phyloP scores from a whole-genome alignment of 2,888 invertebrate species.

The Eueremaeus valkanovi region DNA sequence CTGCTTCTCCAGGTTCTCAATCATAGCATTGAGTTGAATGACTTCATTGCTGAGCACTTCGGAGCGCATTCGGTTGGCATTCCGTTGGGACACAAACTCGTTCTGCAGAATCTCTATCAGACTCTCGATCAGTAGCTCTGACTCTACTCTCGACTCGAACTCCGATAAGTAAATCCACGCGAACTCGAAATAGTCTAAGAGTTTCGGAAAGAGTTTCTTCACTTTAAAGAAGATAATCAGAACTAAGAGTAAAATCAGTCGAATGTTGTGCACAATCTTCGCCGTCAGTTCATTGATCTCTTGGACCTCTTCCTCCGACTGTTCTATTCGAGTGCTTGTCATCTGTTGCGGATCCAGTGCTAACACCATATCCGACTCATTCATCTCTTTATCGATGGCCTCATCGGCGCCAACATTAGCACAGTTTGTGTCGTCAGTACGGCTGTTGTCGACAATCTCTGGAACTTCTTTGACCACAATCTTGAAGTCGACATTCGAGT shows the following conservation, averaged over 20 bases:
- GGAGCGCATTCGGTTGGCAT: conserved; percentile 8
- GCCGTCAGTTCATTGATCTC: background rate
- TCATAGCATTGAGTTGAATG: conserved; percentile 25
- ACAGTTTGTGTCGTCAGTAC: background rate
- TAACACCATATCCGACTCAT: background rate
- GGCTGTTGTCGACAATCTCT: too few relatives aligned
- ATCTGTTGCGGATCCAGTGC: background rate
- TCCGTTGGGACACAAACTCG: conserved; percentile 29
- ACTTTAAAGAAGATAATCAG: conserved; percentile 18
- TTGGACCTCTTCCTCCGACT: too few relatives aligned
- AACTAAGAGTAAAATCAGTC: background rate
- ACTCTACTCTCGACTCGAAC: background rate
- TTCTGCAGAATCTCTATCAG: conserved; percentile 32
- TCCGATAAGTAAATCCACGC: conserved; percentile 29
- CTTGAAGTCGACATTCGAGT: background rate
- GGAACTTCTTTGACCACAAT: background rate
- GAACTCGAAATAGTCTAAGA: conserved; percentile 26
- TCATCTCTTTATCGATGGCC: background rate
- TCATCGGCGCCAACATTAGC: background rate
- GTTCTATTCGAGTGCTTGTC: too few relatives aligned
- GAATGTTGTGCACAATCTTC: background rate
- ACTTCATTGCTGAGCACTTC: conserved; percentile 33
- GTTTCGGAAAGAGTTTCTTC: conserved; percentile 1
- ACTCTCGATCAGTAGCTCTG: background rate
- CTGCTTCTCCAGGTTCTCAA: conserved; percentile 30